phyloP scores from a whole-genome alignment of 1,140 invertebrate species.

The Pogonognathellus flavescens region DNA sequence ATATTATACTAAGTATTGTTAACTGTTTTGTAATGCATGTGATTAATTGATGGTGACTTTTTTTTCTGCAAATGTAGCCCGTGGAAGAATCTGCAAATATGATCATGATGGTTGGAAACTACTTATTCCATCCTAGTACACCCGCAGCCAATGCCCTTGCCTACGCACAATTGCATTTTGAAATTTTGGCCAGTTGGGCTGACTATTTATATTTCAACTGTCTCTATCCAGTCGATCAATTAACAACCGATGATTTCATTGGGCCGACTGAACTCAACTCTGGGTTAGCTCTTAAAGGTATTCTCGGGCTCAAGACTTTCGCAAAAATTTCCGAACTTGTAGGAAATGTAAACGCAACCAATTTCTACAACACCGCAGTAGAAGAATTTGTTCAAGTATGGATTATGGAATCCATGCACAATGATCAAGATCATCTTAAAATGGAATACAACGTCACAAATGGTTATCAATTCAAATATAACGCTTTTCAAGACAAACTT shows the following conservation, averaged over 20 bases:
- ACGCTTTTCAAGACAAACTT: constrained; percentile 63
- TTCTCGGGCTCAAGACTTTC: constrained; percentile 60
- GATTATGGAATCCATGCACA: constrained; percentile 55
- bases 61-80: constrained; percentile 34
- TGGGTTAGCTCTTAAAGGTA: constrained; percentile 63
- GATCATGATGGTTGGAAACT: constrained; percentile 58
- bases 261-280: constrained; percentile 63
- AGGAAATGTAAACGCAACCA: constrained; percentile 21
- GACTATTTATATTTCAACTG: constrained; percentile 57
- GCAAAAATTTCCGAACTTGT: constrained; percentile 50
- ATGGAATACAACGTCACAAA: constrained; percentile 65
- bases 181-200: constrained; percentile 56
- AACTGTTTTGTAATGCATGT: not conserved
- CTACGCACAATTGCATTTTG: constrained; percentile 54
- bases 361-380: constrained; percentile 53
- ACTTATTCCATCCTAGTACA: constrained; percentile 53
- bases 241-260: constrained; percentile 65
- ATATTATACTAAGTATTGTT: not conserved
- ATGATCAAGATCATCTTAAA: constrained; percentile 57
- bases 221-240: constrained; percentile 61
- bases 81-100: constrained; percentile 65
- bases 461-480: constrained; percentile 65
- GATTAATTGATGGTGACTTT: not conserved
- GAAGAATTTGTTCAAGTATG: constrained; percentile 47
- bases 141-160: not conserved